phyloP scores from a whole-genome alignment of 2,888 invertebrate species.

The Aleiodes leptofemur region DNA sequence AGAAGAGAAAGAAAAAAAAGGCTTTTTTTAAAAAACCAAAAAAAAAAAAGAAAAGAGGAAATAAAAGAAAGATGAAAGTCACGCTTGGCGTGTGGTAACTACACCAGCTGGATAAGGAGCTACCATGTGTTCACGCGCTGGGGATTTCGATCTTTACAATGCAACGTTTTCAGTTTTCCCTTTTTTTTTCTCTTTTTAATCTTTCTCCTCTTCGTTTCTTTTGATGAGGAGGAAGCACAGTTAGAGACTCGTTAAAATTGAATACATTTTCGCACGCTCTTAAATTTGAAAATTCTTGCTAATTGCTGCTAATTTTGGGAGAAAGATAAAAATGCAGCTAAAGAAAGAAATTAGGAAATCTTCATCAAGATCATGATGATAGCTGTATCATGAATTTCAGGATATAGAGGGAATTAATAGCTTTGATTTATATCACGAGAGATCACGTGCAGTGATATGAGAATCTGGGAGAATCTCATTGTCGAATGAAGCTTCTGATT shows the following conservation, averaged over 20 bases:
- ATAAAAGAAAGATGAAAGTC: constrained; percentile 31
- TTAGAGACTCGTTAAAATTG: constrained; percentile 26
- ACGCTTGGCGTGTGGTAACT: constrained; percentile 43
- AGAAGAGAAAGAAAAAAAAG: not conserved
- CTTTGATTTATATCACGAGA: too few species aligned
- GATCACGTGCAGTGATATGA: too few species aligned
- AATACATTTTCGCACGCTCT: constrained; percentile 20
- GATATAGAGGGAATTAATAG: too few species aligned
- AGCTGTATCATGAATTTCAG: not conserved
- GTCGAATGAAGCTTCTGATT: too few species aligned
- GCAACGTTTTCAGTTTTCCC: constrained; percentile 7
- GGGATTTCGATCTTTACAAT: constrained; percentile 23
- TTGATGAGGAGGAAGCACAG: constrained; percentile 11
- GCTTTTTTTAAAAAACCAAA: too few species aligned
- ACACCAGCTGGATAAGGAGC: constrained; percentile 34
- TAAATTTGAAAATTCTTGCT: not conserved
- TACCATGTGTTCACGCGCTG: constrained; percentile 29
- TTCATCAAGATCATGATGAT: not conserved
- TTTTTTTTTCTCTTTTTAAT: too few species aligned
- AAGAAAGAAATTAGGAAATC: not conserved
- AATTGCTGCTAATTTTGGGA: constrained; percentile 14
- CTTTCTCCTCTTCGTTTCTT: not conserved
- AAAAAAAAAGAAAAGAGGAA: not conserved
- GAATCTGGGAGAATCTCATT: too few species aligned
- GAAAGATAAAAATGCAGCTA: too few species aligned